Evolutionary conservation across 1,140 invertebrate genomes (phyloP).

Genomic region (Procambarus clarkii): DNA sequence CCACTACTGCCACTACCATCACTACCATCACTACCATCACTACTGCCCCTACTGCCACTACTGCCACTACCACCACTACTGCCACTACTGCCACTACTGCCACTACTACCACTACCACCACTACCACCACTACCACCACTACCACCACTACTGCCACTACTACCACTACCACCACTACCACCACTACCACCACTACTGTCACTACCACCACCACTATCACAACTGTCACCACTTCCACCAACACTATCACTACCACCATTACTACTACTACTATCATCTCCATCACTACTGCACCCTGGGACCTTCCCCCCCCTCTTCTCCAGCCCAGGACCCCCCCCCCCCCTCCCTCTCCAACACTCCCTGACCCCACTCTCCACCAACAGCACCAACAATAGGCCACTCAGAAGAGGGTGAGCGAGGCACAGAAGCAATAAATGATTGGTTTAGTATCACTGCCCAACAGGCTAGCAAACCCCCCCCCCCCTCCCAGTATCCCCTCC

Average conservation of each 20-base stretch:
- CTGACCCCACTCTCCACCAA: neutral
- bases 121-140: neutral
- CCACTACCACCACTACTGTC: neutral
- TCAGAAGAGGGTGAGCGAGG: neutral
- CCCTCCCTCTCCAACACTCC: neutral
- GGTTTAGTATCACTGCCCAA: neutral
- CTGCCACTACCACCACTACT: neutral
- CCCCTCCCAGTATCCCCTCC: neutral
- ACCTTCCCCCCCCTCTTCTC: too few relatives aligned
- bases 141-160: neutral
- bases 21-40: neutral
- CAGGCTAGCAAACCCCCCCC: neutral
- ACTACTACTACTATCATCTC: neutral
- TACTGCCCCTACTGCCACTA: too few relatives aligned
- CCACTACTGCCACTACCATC: neutral
- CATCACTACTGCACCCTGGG: neutral
- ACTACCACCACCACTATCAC: neutral
- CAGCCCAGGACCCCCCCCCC: neutral
- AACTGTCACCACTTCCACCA: neutral
- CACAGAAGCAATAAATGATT: too few relatives aligned
- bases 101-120: neutral
- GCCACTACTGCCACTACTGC: neutral
- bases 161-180: neutral
- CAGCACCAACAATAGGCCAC: neutral
- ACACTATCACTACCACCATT: neutral